Base-by-base conservation (phyloP, 2,113 vertebrate species). In the Pygoscelis adeliae region DNA sequence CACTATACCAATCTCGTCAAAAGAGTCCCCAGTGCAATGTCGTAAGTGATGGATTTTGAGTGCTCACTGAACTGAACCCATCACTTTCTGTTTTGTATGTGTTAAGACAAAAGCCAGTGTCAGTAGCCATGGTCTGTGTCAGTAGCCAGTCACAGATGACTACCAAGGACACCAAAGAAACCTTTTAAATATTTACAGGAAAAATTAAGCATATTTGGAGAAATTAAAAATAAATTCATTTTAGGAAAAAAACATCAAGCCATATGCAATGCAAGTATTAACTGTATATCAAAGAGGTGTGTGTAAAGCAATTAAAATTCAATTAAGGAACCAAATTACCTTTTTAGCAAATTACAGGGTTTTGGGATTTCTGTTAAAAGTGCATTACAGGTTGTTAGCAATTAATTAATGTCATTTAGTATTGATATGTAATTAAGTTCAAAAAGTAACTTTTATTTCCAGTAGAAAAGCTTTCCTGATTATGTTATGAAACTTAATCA, bases 351-450 rank as follows among this genome's bases (percentile, higher is more conserved):
- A 97, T 94, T 96, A 93, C 81, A 93, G 49, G 47, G 29, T 8
- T 70, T 94, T 83, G 79, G 46, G 21, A 52, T 93, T 96, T 91
- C 88, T 95, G 83, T 89, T 96, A 96, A 83, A 88, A 91, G 69
- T 84, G 34, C 86, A 86, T 94, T 96, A 88, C 49, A 90, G 63
- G 38, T 81, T 91, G 85, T 79, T 96, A 95, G 77, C 70, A 94
- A 96, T 96, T 97, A 95, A 92, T 94, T 95, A 66, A 58, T 86
- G 89, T 71, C 61, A 91, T 80, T 96, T 95, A 93, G 26, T 70
- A 92, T 82, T 95, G 89, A 83, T 91, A 74, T 84, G 56, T 86
- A 95, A 97, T 93, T 96, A 94, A 97, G 50, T 81, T 89, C 72
- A 83, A 95, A 89, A 87, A 92, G 59, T 95, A 96, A 87, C 53